Evolutionary conservation across 1,140 invertebrate species (phyloP).

Genomic region (Neodiprion lecontei): DNA sequence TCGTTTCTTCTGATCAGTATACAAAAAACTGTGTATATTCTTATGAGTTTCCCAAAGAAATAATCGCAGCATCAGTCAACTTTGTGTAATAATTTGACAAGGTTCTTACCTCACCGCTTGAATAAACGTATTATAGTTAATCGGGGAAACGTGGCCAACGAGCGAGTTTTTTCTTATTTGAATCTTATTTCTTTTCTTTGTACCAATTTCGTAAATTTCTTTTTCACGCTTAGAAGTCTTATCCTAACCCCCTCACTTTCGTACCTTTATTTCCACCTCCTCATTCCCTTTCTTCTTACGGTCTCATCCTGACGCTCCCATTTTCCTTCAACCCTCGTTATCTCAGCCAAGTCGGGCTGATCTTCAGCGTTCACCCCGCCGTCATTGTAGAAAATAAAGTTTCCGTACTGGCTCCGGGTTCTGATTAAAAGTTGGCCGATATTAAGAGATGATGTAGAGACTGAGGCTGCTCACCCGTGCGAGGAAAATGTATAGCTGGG

Average conservation of each 20-base stretch:
- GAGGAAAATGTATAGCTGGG: neutral
- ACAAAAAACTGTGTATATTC: too few relatives aligned
- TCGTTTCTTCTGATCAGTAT: too few relatives aligned
- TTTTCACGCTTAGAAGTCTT: neutral
- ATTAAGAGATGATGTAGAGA: conserved; percentile 36
- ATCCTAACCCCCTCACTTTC: neutral
- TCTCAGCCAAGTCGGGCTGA: conserved; percentile 21
- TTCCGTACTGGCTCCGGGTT: conserved; percentile 19
- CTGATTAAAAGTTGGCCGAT: conserved; percentile 45
- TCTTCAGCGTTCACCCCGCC: conserved; percentile 33
- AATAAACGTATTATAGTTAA: neutral
- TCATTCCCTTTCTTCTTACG: neutral
- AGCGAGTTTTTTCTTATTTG: neutral
- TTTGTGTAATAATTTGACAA: too few relatives aligned
- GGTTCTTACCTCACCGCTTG: neutral
- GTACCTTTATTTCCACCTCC: neutral
- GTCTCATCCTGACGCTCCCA: neutral
- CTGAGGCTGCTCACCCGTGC: neutral
- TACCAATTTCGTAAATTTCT: conserved; percentile 2
- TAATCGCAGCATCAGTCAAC: neutral
- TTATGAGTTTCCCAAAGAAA: neutral
- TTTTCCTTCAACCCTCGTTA: conserved; percentile 13
- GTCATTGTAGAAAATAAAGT: conserved; percentile 41
- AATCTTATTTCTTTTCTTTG: neutral
- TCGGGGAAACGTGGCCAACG: neutral